phyloP scores from a whole-genome alignment of 2,888 invertebrate genomes.

The Beris morrisii region DNA sequence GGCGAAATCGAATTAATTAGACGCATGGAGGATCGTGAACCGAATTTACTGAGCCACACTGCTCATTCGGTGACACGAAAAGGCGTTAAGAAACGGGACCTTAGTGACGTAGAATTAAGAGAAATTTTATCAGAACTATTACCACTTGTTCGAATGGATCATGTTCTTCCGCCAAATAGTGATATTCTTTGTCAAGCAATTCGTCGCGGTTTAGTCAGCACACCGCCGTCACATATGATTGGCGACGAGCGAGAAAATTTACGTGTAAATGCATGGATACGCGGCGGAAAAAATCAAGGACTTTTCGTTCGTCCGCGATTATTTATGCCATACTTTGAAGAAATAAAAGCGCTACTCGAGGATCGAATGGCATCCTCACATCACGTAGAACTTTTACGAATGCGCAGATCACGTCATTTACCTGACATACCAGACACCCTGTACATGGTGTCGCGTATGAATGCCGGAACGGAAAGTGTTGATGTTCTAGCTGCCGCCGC shows the following conservation, averaged over 20 bases:
- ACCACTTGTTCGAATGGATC: slow-evolving; percentile 85
- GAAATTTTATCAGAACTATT: slow-evolving; percentile 83
- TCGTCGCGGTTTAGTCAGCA: slow-evolving; percentile 72
- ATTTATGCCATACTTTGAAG: slow-evolving; percentile 94
- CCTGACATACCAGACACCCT: slow-evolving; percentile 90
- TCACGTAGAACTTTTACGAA: slow-evolving; percentile 71
- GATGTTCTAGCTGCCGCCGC: slow-evolving; percentile 68
- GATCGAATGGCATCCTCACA: slow-evolving; percentile 73
- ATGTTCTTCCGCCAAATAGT: slow-evolving; percentile 82
- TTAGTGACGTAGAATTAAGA: slow-evolving; percentile 81
- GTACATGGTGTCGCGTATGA: slow-evolving; percentile 73
- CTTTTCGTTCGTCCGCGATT: slow-evolving; percentile 81
- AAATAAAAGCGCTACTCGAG: slow-evolving; percentile 84
- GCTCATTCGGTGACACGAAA: slow-evolving; percentile 89
- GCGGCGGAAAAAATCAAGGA: slow-evolving; percentile 70
- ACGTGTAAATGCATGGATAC: slow-evolving; percentile 78
- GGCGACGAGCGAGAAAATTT: slow-evolving; percentile 69
- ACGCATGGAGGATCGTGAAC: slow-evolving; percentile 86
- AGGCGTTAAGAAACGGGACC: slow-evolving; percentile 78
- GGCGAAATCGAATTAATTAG: slow-evolving; percentile 82
- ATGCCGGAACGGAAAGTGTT: slow-evolving; percentile 59
- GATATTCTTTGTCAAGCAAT: slow-evolving; percentile 73
- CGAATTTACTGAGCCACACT: slow-evolving; percentile 87
- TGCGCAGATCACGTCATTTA: slow-evolving; percentile 71
- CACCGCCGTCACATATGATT: slow-evolving; percentile 83